Evolutionary conservation across 1,140 invertebrate species (phyloP).

Genomic region (Glossosoma conforme): DNA sequence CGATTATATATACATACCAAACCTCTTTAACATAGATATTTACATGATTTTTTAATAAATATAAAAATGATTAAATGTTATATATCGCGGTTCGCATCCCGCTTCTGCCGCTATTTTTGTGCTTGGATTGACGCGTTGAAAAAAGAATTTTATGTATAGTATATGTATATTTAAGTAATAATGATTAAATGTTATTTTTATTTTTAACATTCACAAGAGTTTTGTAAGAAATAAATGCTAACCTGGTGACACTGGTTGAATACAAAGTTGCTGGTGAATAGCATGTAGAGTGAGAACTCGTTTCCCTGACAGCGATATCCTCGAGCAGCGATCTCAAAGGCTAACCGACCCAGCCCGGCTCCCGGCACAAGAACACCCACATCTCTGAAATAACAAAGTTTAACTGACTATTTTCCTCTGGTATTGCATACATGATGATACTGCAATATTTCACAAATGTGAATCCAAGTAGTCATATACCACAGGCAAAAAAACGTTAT

Average conservation of each 20-base stretch:
- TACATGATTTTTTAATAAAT: no score
- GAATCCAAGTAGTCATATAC: background rate
- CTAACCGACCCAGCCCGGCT: slow-evolving; percentile 87
- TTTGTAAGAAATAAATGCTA: slow-evolving; percentile 7
- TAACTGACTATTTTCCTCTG: slow-evolving; percentile 3
- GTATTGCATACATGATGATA: slow-evolving; percentile 2
- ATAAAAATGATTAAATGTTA: no score
- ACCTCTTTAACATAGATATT: no score
- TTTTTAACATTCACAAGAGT: background rate
- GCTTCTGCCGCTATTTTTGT: no score
- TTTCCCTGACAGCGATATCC: slow-evolving; percentile 95
- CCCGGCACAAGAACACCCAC: slow-evolving; percentile 89
- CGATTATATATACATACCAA: no score
- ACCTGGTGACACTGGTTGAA: slow-evolving; percentile 74
- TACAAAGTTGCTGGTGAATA: slow-evolving; percentile 94
- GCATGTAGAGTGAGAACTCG: slow-evolving; percentile 96
- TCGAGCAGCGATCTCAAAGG: slow-evolving; percentile 85
- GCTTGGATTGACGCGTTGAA: no score
- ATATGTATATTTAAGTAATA: no score
- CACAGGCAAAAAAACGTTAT: background rate
- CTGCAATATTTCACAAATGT: background rate
- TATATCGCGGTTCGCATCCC: no score
- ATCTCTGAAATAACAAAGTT: slow-evolving; percentile 42
- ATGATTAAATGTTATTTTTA: background rate
- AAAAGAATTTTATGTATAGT: no score